Base-by-base conservation (phyloP, 1,140 invertebrate species). In the Acyrthosiphon pisum region DNA sequence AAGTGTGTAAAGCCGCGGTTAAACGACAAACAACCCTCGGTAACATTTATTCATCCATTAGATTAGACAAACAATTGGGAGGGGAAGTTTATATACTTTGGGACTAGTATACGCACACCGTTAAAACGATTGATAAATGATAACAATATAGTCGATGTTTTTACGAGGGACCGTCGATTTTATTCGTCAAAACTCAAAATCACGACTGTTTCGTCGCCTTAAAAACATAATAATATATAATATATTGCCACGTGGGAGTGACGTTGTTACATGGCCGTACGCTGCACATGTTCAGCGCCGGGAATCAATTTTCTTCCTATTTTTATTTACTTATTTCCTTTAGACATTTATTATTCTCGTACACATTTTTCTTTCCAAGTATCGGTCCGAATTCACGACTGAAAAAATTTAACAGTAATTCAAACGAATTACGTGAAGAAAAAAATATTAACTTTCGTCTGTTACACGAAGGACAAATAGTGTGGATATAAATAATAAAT, bases 11-110 rank as follows among this genome's bases (percentile, higher is more conserved):
- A 88, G 48, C 22, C 35, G 87, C 35, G 48, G 48, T 89, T 89
- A 56, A 89, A 50, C 50, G 87, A 53, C 86, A 50, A 87, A 87
- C 46, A 87, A 87, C 86, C 87, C 87, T 50, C 87, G 35, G 48
- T 56, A 56, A 53, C 87, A 50, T 89, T 89, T 56, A 56, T 89
- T 56, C 87, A 56, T 37, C 46, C 46, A 89, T 89, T 88, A 87
- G 84, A 53, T 88, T 89, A 37, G 87, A 89, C 48, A 56, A 89
- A 89, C 87, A 56, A 89, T 53, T 89, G 87, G 48, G 84, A 26
- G 83, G 37, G n/a, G 86, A 88, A 56, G 48, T 89, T 89, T 88
- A 88, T 89, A 89, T 56, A 56, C 50, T 89, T 89, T 53, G 14
- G 30, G 60, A n/a, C 60, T 37, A 35, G 35, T 50, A 48, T 46